Base-by-base conservation (phyloP, 92 coral and sea anemone species). In the Bergia puertoricense region DNA sequence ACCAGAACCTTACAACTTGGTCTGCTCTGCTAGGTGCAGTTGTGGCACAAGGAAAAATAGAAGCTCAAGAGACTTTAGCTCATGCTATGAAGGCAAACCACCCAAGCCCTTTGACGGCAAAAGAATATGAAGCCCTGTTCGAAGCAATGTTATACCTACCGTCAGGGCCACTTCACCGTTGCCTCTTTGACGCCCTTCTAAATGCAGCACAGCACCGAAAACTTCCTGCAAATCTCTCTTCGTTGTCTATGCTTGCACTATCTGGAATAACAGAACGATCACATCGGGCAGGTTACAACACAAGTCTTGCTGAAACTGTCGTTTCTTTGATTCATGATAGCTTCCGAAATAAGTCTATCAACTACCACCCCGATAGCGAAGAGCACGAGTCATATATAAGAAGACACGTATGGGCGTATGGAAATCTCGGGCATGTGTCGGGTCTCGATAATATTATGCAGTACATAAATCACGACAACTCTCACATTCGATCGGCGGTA, bases 361-460 rank as follows among this genome's bases (percentile, higher is more conserved):
- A 91, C 30, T 92, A 92, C 87, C 91, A 93, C 50, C 92, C 95
- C 56, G 93, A 95, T 6, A 96, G 96, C 85, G 90, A 86, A 6
- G 92, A 92, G 8, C 95, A 92, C 88, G 98, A 93, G 68, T 43
- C 90, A 15, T 93, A 89, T 88, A 86, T 95, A 6, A 83, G 99
- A 78, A 91, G 88, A 75, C 99, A 96, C 86, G 85, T 96, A 69
- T 96, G 98, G 98, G 99, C 99, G 41, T 95, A 92, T 50, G 99
- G 99, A 23, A 96, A 96, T 89, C 94, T 96, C 37, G 99, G 99
- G 10, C 99, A 96, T 71, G 81, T 78, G 37, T 92, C 95, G 10
- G 96, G 96, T 7, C 91, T 96, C 39, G 88, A 92, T 7, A 83
- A 91, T 6, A 90, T 96, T 86, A 88, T 95, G 22, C 76, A 90